phyloP scores from a whole-genome alignment of 2,797 vertebrate genomes.

The Poeciliopsis gracilis region DNA sequence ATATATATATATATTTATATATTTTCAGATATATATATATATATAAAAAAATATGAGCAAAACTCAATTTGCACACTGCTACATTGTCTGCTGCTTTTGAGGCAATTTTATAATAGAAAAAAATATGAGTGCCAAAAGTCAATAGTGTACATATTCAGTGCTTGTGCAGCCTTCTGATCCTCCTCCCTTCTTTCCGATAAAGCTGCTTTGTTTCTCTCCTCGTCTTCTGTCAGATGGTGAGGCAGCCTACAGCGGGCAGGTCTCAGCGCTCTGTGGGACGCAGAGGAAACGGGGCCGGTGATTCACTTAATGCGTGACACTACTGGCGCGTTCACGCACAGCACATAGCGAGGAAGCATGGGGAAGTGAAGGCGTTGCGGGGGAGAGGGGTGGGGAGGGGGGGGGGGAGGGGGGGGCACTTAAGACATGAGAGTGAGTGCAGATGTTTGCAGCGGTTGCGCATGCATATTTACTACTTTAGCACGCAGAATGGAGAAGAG shows the following conservation, averaged over 20 bases:
- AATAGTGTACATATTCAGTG: conserved; percentile 98
- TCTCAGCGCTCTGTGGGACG: conserved; percentile 82
- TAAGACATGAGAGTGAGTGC: background rate
- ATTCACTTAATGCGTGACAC: conserved; percentile 34
- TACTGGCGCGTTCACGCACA: conserved; percentile 7
- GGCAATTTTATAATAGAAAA: conserved; percentile 80
- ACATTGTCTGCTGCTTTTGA: conserved; percentile 98
- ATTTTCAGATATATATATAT: conserved; percentile 49
- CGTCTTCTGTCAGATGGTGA: conserved; percentile 77
- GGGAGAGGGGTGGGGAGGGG: background rate
- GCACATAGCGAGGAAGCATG: background rate
- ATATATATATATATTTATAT: conserved; percentile 55
- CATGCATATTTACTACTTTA: background rate
- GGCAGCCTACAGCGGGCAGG: conserved; percentile 81
- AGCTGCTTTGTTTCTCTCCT: conserved; percentile 70
- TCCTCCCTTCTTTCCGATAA: conserved; percentile 72
- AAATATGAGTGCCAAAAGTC: conserved; percentile 90
- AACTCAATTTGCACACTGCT: conserved; percentile 95
- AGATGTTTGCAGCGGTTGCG: conserved; percentile 16
- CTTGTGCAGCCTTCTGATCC: conserved; percentile 84
- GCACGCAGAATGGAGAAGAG: background rate
- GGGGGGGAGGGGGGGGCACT: background rate
- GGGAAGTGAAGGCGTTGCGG: conserved; percentile 7
- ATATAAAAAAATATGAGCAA: conserved; percentile 70
- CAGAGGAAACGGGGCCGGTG: conserved; percentile 57